Evolutionary conservation across 1,140 invertebrate species (phyloP).

Genomic region (Drosophila arawakana): DNA sequence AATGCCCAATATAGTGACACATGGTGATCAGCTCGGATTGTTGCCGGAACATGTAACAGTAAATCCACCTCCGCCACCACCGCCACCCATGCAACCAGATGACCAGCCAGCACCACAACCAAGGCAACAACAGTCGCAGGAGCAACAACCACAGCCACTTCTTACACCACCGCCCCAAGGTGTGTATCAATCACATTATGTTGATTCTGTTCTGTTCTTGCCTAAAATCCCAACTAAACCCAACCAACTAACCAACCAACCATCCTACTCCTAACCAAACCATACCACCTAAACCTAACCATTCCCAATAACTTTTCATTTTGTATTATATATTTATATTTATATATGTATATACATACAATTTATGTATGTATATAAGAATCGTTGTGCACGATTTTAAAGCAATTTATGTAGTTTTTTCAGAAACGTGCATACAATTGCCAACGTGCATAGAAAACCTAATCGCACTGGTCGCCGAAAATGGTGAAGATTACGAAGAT

Average conservation of each 20-base stretch:
- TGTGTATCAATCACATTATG: slow-evolving; percentile 48
- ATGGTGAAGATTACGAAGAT: slow-evolving; percentile 84
- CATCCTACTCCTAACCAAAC: slow-evolving; percentile 11
- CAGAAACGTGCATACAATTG: slow-evolving; percentile 84
- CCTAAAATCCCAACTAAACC: slow-evolving; percentile 15
- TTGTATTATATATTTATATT: slow-evolving; percentile 47
- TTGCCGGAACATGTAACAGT: slow-evolving; percentile 50
- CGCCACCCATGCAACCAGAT: slow-evolving; percentile 54
- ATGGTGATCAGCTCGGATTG: slow-evolving; percentile 48
- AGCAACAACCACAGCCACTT: slow-evolving; percentile 20
- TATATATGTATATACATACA: too few relatives aligned
- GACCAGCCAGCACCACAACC: slow-evolving; percentile 35
- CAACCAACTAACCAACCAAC: neutral
- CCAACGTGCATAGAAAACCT: slow-evolving; percentile 84
- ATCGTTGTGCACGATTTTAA: slow-evolving; percentile 84
- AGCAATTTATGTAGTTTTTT: slow-evolving; percentile 85
- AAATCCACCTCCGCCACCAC: slow-evolving; percentile 62
- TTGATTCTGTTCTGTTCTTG: slow-evolving; percentile 55
- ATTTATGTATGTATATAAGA: neutral
- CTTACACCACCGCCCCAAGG: slow-evolving; percentile 55
- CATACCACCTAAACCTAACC: slow-evolving; percentile 31
- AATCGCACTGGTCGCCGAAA: slow-evolving; percentile 84
- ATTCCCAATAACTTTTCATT: slow-evolving; percentile 10
- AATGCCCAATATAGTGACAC: slow-evolving; percentile 59
- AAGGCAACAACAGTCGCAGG: slow-evolving; percentile 30